These are phyloP conservation scores for Orchesellides sinensis DNA, from an alignment of 2,888 invertebrate genomes.

Conservation along the genomic window DNA sequence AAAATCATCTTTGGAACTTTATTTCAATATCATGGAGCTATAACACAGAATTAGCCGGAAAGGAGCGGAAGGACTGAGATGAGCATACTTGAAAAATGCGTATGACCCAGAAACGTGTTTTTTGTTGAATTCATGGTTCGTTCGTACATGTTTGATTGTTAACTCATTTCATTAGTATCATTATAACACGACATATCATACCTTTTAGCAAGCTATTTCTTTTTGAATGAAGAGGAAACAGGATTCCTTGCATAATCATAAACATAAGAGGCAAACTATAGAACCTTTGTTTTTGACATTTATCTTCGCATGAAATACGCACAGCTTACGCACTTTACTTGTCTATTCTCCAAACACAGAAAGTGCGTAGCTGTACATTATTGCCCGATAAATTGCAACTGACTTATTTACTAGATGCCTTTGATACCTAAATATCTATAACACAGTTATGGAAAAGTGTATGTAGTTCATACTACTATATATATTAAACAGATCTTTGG, in stretches of 20 bases:
- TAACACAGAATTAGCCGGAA: too few species aligned
- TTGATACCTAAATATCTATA: background rate
- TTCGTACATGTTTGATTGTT: too few species aligned
- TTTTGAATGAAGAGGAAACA: constrained; percentile 38
- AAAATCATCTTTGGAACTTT: too few species aligned
- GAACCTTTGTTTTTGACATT: constrained; percentile 57
- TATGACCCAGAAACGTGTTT: constrained; percentile 40
- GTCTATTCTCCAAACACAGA: constrained; percentile 4
- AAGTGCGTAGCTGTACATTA: constrained; percentile 43
- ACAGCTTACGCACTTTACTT: constrained; percentile 14
- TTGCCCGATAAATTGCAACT: constrained; percentile 5
- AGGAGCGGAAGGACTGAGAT: constrained; percentile 9
- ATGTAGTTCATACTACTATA: background rate
- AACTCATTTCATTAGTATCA: too few species aligned
- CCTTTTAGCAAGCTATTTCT: too few species aligned
- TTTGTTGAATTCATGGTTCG: constrained; percentile 7
- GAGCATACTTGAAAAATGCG: constrained; percentile 14
- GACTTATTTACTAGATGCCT: constrained; percentile 16
- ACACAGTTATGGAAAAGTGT: background rate
- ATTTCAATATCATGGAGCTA: too few species aligned
- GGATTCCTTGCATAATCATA: constrained; percentile 41
- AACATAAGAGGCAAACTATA: background rate
- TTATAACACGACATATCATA: too few species aligned
- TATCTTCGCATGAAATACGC: constrained; percentile 41
- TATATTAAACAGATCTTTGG: background rate